Evolutionary conservation across 2,888 invertebrate genomes (phyloP).

Genomic region (Tetanocera ferruginea): DNA sequence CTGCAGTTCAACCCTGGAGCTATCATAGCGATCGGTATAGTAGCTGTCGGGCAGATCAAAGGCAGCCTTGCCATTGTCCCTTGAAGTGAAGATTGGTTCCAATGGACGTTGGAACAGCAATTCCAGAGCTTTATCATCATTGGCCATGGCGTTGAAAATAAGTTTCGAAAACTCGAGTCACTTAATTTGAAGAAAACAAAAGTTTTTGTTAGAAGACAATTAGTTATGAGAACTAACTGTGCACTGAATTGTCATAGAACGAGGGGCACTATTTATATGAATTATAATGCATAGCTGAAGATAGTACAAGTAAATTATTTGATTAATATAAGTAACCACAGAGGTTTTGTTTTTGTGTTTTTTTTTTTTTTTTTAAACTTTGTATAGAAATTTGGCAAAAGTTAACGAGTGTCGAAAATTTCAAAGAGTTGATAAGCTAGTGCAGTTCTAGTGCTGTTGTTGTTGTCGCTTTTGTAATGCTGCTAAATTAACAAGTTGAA

Average conservation of each 20-base stretch:
- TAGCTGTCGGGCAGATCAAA: conserved; percentile 66
- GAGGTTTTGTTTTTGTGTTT: too few relatives aligned
- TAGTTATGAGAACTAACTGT: conserved; percentile 5
- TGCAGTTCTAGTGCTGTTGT: too few relatives aligned
- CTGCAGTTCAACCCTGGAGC: conserved; percentile 58
- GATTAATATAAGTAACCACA: background rate
- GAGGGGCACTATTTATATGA: background rate
- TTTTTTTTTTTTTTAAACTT: too few relatives aligned
- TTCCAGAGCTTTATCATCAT: conserved; percentile 59
- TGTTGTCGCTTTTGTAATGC: too few relatives aligned
- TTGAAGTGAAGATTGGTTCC: conserved; percentile 66
- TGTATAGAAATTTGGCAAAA: too few relatives aligned
- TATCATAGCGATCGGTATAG: conserved; percentile 60
- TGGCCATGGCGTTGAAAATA: conserved; percentile 22
- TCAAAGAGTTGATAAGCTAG: too few relatives aligned
- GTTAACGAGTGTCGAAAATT: too few relatives aligned
- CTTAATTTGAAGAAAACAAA: background rate
- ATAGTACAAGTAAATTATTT: background rate
- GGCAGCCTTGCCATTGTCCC: conserved; percentile 63
- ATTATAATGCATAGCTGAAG: background rate
- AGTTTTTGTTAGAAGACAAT: background rate
- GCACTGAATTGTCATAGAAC: background rate
- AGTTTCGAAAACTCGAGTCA: background rate
- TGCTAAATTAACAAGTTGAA: too few relatives aligned
- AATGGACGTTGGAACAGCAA: conserved; percentile 66